Base-by-base conservation (phyloP, 2,888 invertebrate genomes). In the Steromphala cineraria region DNA sequence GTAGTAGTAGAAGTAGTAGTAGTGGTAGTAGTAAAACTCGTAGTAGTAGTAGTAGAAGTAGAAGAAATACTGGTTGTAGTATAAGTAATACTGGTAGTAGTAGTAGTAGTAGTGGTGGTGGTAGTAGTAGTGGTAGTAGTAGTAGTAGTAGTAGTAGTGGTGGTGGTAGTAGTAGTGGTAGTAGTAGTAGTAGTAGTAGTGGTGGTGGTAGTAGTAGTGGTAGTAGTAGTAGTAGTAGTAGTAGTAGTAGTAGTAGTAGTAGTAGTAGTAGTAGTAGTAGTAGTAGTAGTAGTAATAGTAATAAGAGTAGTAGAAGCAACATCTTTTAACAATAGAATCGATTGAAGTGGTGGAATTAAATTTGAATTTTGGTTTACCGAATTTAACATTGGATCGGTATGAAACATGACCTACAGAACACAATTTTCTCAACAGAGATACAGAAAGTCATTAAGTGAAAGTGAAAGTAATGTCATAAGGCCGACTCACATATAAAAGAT, bases 191-290 rank as follows among this genome's bases (percentile, higher is more conserved):
- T 40, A 28, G 71, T 71, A 71, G 75, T 52, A 75, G 46, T 19
- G 46, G 75, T 28, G 46, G 75, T 46, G 46, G 53, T 46, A 75
- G 52, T 75, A 75, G 75, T 75, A 75, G 75, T 46, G 46, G 75
- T 75, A 75, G 75, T 75, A 75, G 75, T 75, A 75, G 75, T 75
- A 75, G 75, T 75, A 75, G 75, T 75, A 75, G 75, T 75, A 75
- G 53, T 75, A 75, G 75, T 75, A 75, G 75, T 75, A 75, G 53
- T 75, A 75, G 75, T 75, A 75, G 75, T 75, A 75, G 75, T 75
- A 75, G 75, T 75, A 75, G 75, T 75, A 75, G 46, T 13, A 36
- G 36, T 7, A 36, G 4, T 2, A 36, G 36, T 36, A 36, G 36
- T 36, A 36, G 36, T 36, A 36, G 40, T 21, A 76, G 46, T 40